These are phyloP conservation scores for Lysandra bellargus DNA, from an alignment of 2,888 invertebrate species.

Conservation along the genomic window DNA sequence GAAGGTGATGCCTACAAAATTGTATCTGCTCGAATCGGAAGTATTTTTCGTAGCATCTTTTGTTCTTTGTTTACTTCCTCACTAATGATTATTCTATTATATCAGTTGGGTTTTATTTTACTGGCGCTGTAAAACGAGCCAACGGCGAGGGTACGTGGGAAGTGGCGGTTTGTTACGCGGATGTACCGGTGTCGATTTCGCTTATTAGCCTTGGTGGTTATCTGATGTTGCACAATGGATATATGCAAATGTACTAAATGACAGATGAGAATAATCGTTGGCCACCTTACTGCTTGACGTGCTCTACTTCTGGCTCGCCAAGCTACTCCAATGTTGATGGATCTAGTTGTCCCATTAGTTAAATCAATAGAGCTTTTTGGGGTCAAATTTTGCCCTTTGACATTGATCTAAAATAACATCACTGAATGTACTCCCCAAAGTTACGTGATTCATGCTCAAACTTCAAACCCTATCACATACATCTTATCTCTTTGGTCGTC, in stretches of 20 bases:
- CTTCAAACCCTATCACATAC: constrained; percentile 7
- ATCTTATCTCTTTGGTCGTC: constrained; percentile 12
- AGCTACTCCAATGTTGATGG: background rate
- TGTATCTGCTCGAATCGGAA: constrained; percentile 65
- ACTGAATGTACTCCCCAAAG: background rate
- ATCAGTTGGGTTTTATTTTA: constrained; percentile 13
- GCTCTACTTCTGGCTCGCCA: background rate
- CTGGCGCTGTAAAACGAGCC: constrained; percentile 33
- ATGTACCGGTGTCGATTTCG: constrained; percentile 61
- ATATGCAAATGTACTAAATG: constrained; percentile 34
- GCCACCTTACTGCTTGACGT: background rate
- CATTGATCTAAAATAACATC: background rate
- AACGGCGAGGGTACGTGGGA: constrained; percentile 47
- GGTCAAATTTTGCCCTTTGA: background rate
- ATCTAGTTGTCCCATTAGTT: background rate
- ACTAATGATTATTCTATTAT: constrained; percentile 13
- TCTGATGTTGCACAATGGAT: constrained; percentile 53
- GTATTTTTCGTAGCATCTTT: constrained; percentile 67
- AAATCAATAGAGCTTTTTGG: background rate
- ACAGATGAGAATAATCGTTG: constrained; percentile 7
- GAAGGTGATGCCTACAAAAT: constrained; percentile 72
- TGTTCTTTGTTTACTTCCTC: constrained; percentile 50
- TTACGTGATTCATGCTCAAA: background rate
- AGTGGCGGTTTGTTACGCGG: constrained; percentile 56
- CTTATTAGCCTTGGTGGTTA: constrained; percentile 60